These are phyloP conservation scores for Mactra quadrangularis DNA, from an alignment of 1,140 invertebrate species.

Conservation along the genomic window DNA sequence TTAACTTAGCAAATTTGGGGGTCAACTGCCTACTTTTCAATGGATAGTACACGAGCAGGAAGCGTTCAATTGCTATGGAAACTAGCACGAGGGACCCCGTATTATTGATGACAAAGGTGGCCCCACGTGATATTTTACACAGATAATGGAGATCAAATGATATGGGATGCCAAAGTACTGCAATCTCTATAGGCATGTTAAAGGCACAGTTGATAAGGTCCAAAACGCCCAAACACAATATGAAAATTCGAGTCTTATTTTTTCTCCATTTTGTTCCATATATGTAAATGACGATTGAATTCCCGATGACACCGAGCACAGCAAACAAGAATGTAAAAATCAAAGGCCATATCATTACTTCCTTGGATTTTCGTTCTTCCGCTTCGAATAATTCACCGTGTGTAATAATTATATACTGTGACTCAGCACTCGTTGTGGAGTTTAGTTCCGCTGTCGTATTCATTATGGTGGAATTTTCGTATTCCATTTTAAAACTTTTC, in stretches of 20 bases:
- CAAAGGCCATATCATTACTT: slow-evolving; percentile 39
- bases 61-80: slow-evolving; percentile 58
- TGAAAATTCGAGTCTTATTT: slow-evolving; percentile 52
- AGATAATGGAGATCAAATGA: slow-evolving; percentile 40
- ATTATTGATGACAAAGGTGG: slow-evolving; percentile 57
- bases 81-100: slow-evolving; percentile 42
- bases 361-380: not conserved
- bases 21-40: slow-evolving; percentile 42
- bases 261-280: slow-evolving; percentile 50
- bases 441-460: no score
- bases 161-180: slow-evolving; percentile 18
- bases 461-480: no score
- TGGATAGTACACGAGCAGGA: slow-evolving; percentile 45
- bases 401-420: not conserved
- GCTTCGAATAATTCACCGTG: not conserved
- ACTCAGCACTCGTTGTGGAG: not conserved
- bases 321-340: slow-evolving; percentile 29
- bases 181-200: slow-evolving; percentile 50
- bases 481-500: no score
- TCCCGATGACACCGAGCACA: slow-evolving; percentile 41
- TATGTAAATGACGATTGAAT: slow-evolving; percentile 45
- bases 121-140: slow-evolving; percentile 46
- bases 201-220: slow-evolving; percentile 53
- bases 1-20: slow-evolving; percentile 38
- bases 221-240: slow-evolving; percentile 36